These are phyloP conservation scores for Pseudobourletiella spinata DNA, from an alignment of 1,140 invertebrate genomes.

Conservation along the genomic window DNA sequence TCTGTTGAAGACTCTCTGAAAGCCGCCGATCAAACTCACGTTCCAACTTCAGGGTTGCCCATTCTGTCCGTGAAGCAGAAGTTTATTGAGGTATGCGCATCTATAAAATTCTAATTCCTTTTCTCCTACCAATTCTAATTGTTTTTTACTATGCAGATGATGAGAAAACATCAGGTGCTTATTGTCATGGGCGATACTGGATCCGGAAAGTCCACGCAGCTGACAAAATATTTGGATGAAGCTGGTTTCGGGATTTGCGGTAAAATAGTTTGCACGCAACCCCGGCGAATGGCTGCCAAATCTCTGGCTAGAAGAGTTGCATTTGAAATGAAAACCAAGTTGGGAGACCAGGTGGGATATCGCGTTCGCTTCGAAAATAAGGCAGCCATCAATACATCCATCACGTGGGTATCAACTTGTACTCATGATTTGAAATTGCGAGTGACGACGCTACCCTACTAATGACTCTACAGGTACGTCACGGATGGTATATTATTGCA, in stretches of 20 bases:
- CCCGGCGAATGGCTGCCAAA: slow-evolving; percentile 48
- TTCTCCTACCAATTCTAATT: no score
- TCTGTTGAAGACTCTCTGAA: no score
- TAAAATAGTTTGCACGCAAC: slow-evolving; percentile 42
- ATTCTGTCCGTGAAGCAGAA: no score
- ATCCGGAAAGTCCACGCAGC: slow-evolving; percentile 38
- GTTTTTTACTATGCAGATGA: not conserved
- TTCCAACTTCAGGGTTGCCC: no score
- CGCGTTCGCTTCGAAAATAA: slow-evolving; percentile 1
- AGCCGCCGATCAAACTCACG: no score
- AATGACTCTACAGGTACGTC: slow-evolving; percentile 14
- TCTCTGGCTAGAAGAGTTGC: slow-evolving; percentile 40
- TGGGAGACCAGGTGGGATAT: not conserved
- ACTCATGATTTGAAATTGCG: not conserved
- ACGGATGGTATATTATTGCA: slow-evolving; percentile 50
- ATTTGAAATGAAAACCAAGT: slow-evolving; percentile 11
- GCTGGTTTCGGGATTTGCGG: not conserved
- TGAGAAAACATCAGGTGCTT: not conserved
- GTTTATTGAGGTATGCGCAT: no score
- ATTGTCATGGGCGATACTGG: slow-evolving; percentile 41
- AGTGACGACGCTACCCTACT: not conserved
- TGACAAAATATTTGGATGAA: slow-evolving; percentile 23
- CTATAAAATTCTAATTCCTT: no score
- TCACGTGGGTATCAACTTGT: not conserved
- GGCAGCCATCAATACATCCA: not conserved